Evolutionary conservation across 2,888 invertebrate species (phyloP).

Genomic region (Harpalus rubripes): DNA sequence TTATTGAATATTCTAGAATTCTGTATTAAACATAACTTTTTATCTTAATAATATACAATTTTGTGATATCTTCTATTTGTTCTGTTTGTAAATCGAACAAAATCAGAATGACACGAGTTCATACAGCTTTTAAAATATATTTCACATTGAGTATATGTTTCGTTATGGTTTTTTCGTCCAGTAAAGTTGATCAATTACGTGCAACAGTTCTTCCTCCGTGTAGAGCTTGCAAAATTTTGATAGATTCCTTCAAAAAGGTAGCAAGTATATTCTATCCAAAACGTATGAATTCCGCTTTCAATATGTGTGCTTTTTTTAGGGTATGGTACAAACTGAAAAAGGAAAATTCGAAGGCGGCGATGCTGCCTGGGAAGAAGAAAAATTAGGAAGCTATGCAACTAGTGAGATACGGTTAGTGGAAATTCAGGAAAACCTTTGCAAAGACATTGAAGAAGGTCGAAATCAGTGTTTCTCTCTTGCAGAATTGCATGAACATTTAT

Average conservation of each 20-base stretch:
- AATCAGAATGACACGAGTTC: slow-evolving; percentile 44
- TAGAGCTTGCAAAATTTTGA: slow-evolving; percentile 86
- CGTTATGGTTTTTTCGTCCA: slow-evolving; percentile 50
- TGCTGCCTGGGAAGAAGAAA: slow-evolving; percentile 95
- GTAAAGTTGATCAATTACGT: slow-evolving; percentile 73
- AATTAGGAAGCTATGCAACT: slow-evolving; percentile 88
- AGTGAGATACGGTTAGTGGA: slow-evolving; percentile 95
- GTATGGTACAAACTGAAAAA: slow-evolving; percentile 89
- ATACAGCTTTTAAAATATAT: slow-evolving; percentile 12
- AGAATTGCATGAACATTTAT: slow-evolving; percentile 88
- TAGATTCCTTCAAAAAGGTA: slow-evolving; percentile 86
- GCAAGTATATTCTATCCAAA: slow-evolving; percentile 9
- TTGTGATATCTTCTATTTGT: not conserved
- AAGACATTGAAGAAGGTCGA: slow-evolving; percentile 85
- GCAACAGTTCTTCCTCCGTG: slow-evolving; percentile 85
- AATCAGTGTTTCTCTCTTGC: slow-evolving; percentile 91
- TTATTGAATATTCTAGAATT: not conserved
- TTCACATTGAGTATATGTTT: slow-evolving; percentile 32
- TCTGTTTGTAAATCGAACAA: not conserved
- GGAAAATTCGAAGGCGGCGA: slow-evolving; percentile 96
- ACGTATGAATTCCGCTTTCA: not conserved
- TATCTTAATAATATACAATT: not conserved
- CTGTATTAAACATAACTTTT: not conserved
- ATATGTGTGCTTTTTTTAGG: slow-evolving; percentile 77
- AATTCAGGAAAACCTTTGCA: slow-evolving; percentile 93